Evolutionary conservation across 2,888 invertebrate genomes (phyloP), one percentile per base, ranked within the genome.

Genomic region (Lymantria monacha): DNA sequence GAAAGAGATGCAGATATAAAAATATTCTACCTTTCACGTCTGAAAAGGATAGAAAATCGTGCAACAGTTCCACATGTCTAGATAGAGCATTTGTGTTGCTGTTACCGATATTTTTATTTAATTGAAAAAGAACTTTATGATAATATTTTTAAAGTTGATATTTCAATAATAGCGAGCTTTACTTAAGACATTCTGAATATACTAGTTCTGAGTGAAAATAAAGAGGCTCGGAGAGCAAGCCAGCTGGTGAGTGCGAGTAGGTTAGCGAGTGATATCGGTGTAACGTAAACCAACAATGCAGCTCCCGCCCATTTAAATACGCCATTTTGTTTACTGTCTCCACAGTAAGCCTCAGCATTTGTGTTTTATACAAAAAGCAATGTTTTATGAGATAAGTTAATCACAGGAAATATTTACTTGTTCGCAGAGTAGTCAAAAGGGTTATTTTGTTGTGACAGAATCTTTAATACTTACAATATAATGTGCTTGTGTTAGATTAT

Each of bases 221-320:
- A 86, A 83, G 79, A 80, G 78, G 66, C 59, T 62, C 55, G 55
- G 61, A 69, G 67, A 69, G 61, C 56, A 43, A 53, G 58, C 60
- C 22, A 22, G 59, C 47, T 51, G 45, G 67, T 55, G 78, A 69
- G 87, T 81, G 86, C 74, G 84, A 87, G 79, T 60, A 73, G 76
- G 81, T 70, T 67, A 76, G 77, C 71, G 66, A 71, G 53, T 63
- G 66, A 61, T 69, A 71, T 70, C 70, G 76, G 76, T 70, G 79
- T 76, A 73, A 78, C 78, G 75, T 69, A 70, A 65, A 72, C 70
- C 77, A 75, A 86, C 85, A 85, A 87, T 86, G 84, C 85, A 83
- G 88, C 87, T 79, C 80, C 85, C 90, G 90, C 90, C 90, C 91
- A 88, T 90, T 91, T 90, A 90, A 91, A 89, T 89, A 87, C 91